Base-by-base conservation (phyloP, 2,113 vertebrate species). In the Naja naja region DNA sequence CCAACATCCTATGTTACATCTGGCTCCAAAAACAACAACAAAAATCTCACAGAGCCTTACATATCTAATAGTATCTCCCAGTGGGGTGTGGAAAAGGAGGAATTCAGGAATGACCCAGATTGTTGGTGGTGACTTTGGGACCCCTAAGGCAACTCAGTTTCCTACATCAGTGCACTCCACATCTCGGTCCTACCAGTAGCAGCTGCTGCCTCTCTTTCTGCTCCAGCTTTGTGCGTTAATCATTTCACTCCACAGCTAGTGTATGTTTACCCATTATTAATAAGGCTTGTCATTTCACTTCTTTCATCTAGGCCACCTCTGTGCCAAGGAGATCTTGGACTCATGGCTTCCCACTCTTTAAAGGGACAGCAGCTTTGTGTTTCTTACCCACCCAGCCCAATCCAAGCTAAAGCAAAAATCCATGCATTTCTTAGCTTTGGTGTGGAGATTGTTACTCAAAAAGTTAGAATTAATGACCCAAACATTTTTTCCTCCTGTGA, bases 231-330 rank as follows among this genome's bases (percentile, higher is more conserved):
- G 81, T 90, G 81, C 16, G 89, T 90, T 93, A 93, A 93, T 93
- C 92, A 93, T 89, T 93, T 93, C 92, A 93, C 92, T 93, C 92
- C 81, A 53, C 92, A 93, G 88, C 89, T 39, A 90, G 92, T 90
- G 55, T 87, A 90, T 93, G 92, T 93, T 93, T 93, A 93, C 92
- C 85, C 92, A 93, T 93, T 93, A 93, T 93, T 93, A 93, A 93
- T 93, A 93, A 93, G 89, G n/a, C 92, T 47, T 93, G 89, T 93
- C 92, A 90, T 93, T 89, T 93, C 92, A 45, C 89, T 93, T 85
- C 92, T 93, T 93, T 93, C 92, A 93, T 85, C 89, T 89, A 86
- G 81, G 89, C 89, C 92, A 93, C 89, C 81, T 93, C 92, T 90
- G 81, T 93, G 92, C 92, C 92, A 93, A 90, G 92, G 55, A 93